These are phyloP conservation scores for Listrodromus nycthemerus DNA, from an alignment of 2,888 invertebrate genomes.

Conservation along the genomic window DNA sequence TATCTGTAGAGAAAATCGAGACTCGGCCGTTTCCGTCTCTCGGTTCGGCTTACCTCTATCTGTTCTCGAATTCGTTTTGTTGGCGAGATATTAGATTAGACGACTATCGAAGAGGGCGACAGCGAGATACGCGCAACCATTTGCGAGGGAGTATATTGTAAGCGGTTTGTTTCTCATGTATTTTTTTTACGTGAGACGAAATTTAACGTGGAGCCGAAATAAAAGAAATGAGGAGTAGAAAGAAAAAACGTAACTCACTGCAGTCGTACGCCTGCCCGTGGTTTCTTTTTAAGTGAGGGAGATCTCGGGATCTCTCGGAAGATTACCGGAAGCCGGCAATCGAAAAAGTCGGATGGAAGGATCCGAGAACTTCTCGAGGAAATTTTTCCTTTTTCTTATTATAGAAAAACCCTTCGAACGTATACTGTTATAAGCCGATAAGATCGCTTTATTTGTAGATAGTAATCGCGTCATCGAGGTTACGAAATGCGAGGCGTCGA, in stretches of 20 bases:
- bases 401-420: slow-evolving; percentile 23
- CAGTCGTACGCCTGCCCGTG: slow-evolving; percentile 45
- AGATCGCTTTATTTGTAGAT: slow-evolving; percentile 63
- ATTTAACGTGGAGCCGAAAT: slow-evolving; percentile 61
- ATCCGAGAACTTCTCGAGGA: slow-evolving; percentile 38
- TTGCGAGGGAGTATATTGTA: slow-evolving; percentile 64
- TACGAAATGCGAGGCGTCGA: slow-evolving; percentile 53
- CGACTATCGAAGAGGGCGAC: slow-evolving; percentile 69
- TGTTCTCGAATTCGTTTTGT: slow-evolving; percentile 12
- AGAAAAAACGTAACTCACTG: slow-evolving; percentile 46
- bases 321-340: slow-evolving; percentile 56
- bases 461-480: slow-evolving; percentile 56
- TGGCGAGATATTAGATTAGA: slow-evolving; percentile 69
- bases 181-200: slow-evolving; percentile 53
- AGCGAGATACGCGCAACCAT: slow-evolving; percentile 73
- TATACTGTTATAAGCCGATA: slow-evolving; percentile 47
- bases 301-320: slow-evolving; percentile 18
- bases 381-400: slow-evolving; percentile 28
- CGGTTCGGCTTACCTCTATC: slow-evolving; percentile 5
- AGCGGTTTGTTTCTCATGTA: slow-evolving; percentile 52
- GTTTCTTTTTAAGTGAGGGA: slow-evolving; percentile 8
- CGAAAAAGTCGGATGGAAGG: slow-evolving; percentile 56
- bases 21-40: slow-evolving; percentile 31
- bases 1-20: slow-evolving; percentile 55
- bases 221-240: slow-evolving; percentile 16